These are phyloP conservation scores for Caretta caretta DNA, from an alignment of 2,113 vertebrate genomes.

Conservation along the genomic window DNA sequence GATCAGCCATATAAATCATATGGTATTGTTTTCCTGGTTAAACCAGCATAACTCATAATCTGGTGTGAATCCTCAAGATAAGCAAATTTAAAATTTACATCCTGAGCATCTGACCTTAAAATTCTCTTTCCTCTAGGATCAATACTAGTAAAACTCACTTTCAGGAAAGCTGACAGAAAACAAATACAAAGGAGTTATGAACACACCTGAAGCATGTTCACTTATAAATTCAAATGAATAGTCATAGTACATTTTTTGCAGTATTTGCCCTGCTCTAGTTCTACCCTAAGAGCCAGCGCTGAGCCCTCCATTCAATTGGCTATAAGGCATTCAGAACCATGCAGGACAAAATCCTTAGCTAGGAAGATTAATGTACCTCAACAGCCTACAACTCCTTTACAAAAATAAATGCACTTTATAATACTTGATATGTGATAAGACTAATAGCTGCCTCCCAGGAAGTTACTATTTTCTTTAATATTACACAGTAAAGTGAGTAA, in stretches of 20 bases:
- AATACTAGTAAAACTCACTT: not conserved
- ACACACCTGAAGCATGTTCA: not conserved
- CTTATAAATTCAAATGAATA: not conserved
- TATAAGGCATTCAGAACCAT: not conserved
- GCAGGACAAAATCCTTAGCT: not conserved
- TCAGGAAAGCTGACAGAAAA: not conserved
- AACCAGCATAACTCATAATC: not conserved
- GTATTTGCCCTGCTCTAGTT: not conserved
- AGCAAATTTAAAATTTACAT: not conserved
- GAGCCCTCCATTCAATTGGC: rapidly evolving
- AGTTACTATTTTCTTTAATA: not conserved
- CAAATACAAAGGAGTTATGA: not conserved
- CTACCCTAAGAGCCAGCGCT: not conserved
- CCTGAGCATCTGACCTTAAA: not conserved
- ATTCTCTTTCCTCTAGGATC: not conserved
- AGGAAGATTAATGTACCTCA: not conserved
- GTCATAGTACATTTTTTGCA: not conserved
- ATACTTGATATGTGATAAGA: not conserved
- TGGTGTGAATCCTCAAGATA: not conserved
- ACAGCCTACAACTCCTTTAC: not conserved
- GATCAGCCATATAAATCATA: not conserved
- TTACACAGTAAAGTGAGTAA: not conserved
- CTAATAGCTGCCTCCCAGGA: not conserved
- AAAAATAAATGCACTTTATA: not conserved
- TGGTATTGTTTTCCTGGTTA: not conserved